These are phyloP conservation scores for Embiotoca jacksoni DNA, from an alignment of 2,113 vertebrate species.

Conservation along the genomic window DNA sequence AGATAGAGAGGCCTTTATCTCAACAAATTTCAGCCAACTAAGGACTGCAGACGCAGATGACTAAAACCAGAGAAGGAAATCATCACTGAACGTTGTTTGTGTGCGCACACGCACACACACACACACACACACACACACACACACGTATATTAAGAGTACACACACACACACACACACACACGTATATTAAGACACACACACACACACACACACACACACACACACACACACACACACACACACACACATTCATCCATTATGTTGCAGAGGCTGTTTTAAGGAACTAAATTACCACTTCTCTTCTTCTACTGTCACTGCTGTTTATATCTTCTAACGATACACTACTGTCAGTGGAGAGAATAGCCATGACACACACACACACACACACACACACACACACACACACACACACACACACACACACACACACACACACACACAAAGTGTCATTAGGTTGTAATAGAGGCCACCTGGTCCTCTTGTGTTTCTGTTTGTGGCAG, in stretches of 20 bases:
- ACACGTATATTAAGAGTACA: too few species aligned
- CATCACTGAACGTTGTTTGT: not conserved
- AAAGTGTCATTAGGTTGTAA: slow-evolving; percentile 73
- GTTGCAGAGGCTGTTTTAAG: slow-evolving; percentile 16
- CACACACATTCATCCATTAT: not conserved
- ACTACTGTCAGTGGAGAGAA: slow-evolving; percentile 49
- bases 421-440: slow-evolving; percentile 46
- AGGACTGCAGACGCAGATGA: slow-evolving; percentile 19
- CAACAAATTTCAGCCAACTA: slow-evolving; percentile 12
- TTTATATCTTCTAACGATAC: slow-evolving; percentile 30
- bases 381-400: slow-evolving; percentile 20
- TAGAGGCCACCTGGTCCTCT: slow-evolving; percentile 79
- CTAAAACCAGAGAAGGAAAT: not conserved
- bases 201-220: not conserved
- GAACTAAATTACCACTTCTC: slow-evolving; percentile 30
- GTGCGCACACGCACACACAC: not conserved
- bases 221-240: not conserved
- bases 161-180: not conserved
- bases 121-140: not conserved
- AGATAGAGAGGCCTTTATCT: slow-evolving; percentile 68
- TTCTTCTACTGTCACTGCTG: slow-evolving; percentile 12
- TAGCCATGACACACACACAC: slow-evolving; percentile 58
- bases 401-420: slow-evolving; percentile 12
- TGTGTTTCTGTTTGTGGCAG: slow-evolving; percentile 54
- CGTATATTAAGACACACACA: too few species aligned